Conservation (phyloP, 2,113 vertebrate species). For the Stictonetta naevosa region DNA sequence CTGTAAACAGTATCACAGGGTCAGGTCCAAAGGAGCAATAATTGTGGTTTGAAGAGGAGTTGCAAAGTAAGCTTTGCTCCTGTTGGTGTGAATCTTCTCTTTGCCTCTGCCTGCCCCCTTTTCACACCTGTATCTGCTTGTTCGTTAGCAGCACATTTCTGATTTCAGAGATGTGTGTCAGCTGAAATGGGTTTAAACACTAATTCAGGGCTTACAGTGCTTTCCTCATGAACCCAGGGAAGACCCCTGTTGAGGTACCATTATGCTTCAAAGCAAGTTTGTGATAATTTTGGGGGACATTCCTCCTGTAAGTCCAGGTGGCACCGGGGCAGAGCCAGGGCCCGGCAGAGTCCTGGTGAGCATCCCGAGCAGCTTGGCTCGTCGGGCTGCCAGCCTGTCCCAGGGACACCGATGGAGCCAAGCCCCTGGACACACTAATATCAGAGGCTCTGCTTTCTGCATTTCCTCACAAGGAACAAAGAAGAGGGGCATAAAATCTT, state of each 20-base stretch:
- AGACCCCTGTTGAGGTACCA: background rate
- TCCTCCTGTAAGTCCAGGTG: background rate
- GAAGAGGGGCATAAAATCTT: slow-evolving; percentile 1
- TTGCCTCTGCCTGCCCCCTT: accelerated
- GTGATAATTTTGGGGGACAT: too few relatives aligned
- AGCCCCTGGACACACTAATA: background rate
- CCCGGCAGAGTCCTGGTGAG: background rate
- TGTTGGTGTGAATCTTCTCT: background rate
- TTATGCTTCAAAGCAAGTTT: background rate
- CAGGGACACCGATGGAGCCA: background rate
- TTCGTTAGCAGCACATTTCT: background rate
- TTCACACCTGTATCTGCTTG: background rate
- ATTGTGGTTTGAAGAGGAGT: background rate
- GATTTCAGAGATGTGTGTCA: background rate
- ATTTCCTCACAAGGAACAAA: background rate
- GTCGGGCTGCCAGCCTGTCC: background rate
- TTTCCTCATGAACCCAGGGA: background rate
- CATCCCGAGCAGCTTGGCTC: background rate
- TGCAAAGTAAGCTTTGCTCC: background rate
- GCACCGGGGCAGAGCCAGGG: background rate
- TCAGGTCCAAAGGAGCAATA: background rate
- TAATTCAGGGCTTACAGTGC: accelerated
- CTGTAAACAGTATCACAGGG: background rate
- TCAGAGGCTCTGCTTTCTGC: background rate
- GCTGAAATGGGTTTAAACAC: background rate